Percentiles rank a stretch among this genome's conserved stretches.
phyloP scores from a whole-genome alignment of 2,888 invertebrate genomes.

The Sceliomorpha sp. region DNA sequence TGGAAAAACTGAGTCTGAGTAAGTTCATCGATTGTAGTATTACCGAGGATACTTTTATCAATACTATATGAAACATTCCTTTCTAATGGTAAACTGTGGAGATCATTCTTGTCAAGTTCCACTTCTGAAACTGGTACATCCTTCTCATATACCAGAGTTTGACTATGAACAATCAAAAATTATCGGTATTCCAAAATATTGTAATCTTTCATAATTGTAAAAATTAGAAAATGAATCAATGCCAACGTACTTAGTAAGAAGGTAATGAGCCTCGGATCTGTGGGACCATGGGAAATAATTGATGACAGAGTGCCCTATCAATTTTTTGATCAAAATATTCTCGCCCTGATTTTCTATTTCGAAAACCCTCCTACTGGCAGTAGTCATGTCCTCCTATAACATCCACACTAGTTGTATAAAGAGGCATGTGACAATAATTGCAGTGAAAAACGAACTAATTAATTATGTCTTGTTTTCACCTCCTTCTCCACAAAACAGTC shows the following conservation, averaged over 20 bases:
- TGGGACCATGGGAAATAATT: conserved; percentile 72
- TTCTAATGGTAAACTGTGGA: conserved; percentile 49
- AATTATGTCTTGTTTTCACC: conserved; percentile 47
- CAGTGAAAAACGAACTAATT: conserved; percentile 1
- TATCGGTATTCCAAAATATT: no score
- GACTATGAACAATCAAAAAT: conserved; percentile 61
- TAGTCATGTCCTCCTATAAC: conserved; percentile 60
- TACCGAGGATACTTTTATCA: no score
- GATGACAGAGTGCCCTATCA: conserved; percentile 64
- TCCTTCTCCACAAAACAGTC: conserved; percentile 55
- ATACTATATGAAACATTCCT: conserved; percentile 68
- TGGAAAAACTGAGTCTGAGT: no score
- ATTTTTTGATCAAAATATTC: conserved; percentile 61
- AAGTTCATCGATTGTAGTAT: no score
- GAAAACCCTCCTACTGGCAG: conserved; percentile 60
- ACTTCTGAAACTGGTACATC: conserved; percentile 57
- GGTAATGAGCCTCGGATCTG: conserved; percentile 72
- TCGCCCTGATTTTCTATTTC: conserved; percentile 58
- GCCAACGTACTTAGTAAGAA: conserved; percentile 76
- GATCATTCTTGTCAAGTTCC: conserved; percentile 42
- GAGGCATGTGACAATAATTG: not conserved
- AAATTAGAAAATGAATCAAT: no score
- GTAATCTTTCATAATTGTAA: no score
- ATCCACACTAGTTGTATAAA: conserved; percentile 4
- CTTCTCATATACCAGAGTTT: conserved; percentile 73